Base-by-base conservation (phyloP, 1,140 invertebrate genomes). In the Sarcophaga bullata region DNA sequence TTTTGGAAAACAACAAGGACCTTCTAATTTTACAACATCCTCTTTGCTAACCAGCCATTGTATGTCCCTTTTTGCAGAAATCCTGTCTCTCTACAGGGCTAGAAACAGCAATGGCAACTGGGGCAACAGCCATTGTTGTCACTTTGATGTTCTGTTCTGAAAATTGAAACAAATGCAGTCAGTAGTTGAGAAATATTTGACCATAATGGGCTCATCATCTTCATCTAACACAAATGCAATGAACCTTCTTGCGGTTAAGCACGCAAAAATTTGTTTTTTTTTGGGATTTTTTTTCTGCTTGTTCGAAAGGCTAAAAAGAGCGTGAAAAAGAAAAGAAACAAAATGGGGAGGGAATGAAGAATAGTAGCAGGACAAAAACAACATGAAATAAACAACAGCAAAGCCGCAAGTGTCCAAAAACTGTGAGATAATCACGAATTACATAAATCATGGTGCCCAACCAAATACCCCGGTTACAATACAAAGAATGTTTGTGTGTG, bases 331-430 rank as follows among this genome's bases (percentile, higher is more conserved):
- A 7, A n/a, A 58, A 58, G n/a, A 58, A n/a, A 58, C 54, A 58
- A 58, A 58, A 13, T 2, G 25, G 25, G 25, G 25, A 37, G 25
- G 25, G 62, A 68, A 68, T 9, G 19, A 68, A n/a, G 10, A 68
- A 68, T 0, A 17, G n/a, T 3, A 10, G 3, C n/a, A 19, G 19
- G 19, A 25, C 62, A 68, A 5, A 62, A 52, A 62, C n/a, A 62
- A 17, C 17, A 68, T 17, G 19, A 68, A 17, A 68, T 68, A 68
- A 73, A 19, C 48, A 78, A 78, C 48, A 78, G n/a, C 17, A 78
- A 78, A 78, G 48, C 75, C 75, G 75, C 75, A 78, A 78, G 75
- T 78, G 75, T 78, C 75, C 75, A 78, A 78, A n/a, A 78, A 78
- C 75, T 52, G 75, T 50, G 75, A 78, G 75, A 78, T 78, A 78